Percentiles rank a stretch among this genome's conserved stretches.
Evolutionary conservation across 2,797 vertebrate species (phyloP).

Genomic region (Neomorphus geoffroyi): DNA sequence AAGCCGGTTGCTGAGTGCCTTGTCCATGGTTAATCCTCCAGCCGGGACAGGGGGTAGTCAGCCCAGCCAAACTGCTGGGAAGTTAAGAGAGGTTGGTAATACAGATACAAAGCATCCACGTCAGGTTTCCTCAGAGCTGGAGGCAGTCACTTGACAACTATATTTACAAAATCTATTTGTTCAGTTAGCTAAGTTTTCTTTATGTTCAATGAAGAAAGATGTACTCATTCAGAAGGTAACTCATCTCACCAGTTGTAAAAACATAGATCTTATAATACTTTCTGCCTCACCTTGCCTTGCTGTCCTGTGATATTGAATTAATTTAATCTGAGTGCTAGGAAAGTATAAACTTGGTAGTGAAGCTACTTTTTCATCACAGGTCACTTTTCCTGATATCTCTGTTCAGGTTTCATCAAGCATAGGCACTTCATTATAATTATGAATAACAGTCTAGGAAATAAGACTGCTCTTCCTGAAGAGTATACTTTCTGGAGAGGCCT

Average conservation of each 20-base stretch:
- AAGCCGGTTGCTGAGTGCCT: background rate
- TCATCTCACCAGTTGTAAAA: background rate
- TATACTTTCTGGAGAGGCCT: background rate
- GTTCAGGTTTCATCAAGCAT: background rate
- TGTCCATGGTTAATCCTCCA: background rate
- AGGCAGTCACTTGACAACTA: background rate
- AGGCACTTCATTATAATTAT: background rate
- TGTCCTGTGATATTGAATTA: background rate
- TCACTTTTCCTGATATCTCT: background rate
- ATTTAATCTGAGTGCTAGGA: background rate
- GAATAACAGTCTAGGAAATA: background rate
- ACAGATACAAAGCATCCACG: background rate
- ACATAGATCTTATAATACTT: background rate
- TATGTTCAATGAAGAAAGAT: background rate
- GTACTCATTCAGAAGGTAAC: background rate
- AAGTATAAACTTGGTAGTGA: background rate
- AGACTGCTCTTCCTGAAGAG: background rate
- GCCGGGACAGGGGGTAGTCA: background rate
- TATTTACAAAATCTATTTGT: background rate
- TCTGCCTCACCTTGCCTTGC: background rate
- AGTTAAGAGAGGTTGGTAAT: background rate
- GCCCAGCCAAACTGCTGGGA: rapidly evolving
- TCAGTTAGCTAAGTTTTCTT: background rate
- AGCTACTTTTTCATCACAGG: background rate
- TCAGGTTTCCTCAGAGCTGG: background rate